Base-by-base conservation (phyloP, 2,797 vertebrate species). In the Psittacula echo region DNA sequence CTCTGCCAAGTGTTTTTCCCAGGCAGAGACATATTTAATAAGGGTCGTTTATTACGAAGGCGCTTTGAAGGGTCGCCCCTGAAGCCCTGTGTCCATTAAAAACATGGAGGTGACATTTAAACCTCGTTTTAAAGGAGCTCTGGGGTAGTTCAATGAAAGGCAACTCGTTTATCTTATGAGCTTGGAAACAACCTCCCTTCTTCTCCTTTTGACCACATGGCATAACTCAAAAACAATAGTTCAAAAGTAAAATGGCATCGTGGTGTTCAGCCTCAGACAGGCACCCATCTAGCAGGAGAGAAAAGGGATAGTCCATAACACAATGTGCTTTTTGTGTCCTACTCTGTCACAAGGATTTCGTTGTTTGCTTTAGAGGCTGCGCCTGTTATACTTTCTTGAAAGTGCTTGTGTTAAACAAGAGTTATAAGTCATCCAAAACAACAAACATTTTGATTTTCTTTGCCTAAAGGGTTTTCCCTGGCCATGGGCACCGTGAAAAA, bases 211-310 rank as follows among this genome's bases (percentile, higher is more conserved):
- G 98, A 98, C 97, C 97, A 97, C 97, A 97, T 97, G 97, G 97
- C 97, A 98, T 97, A 97, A 97, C 97, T 98, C 97, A 97, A 97
- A 98, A 97, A 98, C 97, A 98, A 98, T 98, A 97, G 97, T 97
- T 98, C 97, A 97, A 97, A 98, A 98, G 97, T 97, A 97, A 97
- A 97, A 97, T 95, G 97, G 97, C 97, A 97, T 95, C 96, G 97
- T 92, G 97, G 97, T 95, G 97, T 96, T 97, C 97, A 94, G 96
- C 82, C 89, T 56, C 96, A 97, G 97, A 97, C 97, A 97, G 97
- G 97, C 97, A 97, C 97, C 98, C 98, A 97, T 97, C 97, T 94
- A 96, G 97, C 96, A 92, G 87, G 94, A 93, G 97, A 97, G 97
- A 97, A 98, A 98, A 94, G 97, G 96, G 95, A 96, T 94, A 96